Evolutionary conservation across 2,888 invertebrate genomes (phyloP), one percentile per base, ranked within the genome.

Genomic region (Altica lythri): DNA sequence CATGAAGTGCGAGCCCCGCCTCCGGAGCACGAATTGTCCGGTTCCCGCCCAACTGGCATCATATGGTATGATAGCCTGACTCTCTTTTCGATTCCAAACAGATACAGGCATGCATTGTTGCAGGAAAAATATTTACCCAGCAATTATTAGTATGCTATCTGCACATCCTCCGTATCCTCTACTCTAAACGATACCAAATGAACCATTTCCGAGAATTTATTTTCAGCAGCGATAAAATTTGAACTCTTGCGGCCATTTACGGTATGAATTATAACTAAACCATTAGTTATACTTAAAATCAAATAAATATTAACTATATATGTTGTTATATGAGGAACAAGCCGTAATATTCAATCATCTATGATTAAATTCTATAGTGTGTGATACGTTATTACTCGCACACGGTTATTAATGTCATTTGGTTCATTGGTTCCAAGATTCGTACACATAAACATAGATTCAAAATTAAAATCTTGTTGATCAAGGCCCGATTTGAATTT

Each of bases 121-220:
- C 72, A 73, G 73, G 72, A 74, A 74, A 74, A 74, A 74, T 73
- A 74, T 74, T 74, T 74, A 71, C 72, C 71, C 71, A 72, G 72
- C 73, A 73, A 72, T 73, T 72, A 74, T 70, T 70, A 49, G 25
- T 49, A 32, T 46, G 50, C 59, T 57, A 59, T 57, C 57, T 55
- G 50, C 30, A 25, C 52, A 60, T 59, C 59, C 57, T 59, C 51
- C 51, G 48, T 56, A 52, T 57, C 52, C 57, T 58, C 52, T 40
- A 19, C 10, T 37, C 37, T 60, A 60, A 57, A 59, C 61, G 59
- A 55, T 59, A 56, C 54, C 51, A 59, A 59, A 55, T 53, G 59
- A 59, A 55, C 53, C 55, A 56, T 56, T 53, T 56, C 59, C 53
- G 44, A 49, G 49, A 49, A 49, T 30, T 35, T 40, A 32, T 32